These are phyloP conservation scores for Hyposoter didymator DNA, from an alignment of 2,888 invertebrate species.

Conservation along the genomic window DNA sequence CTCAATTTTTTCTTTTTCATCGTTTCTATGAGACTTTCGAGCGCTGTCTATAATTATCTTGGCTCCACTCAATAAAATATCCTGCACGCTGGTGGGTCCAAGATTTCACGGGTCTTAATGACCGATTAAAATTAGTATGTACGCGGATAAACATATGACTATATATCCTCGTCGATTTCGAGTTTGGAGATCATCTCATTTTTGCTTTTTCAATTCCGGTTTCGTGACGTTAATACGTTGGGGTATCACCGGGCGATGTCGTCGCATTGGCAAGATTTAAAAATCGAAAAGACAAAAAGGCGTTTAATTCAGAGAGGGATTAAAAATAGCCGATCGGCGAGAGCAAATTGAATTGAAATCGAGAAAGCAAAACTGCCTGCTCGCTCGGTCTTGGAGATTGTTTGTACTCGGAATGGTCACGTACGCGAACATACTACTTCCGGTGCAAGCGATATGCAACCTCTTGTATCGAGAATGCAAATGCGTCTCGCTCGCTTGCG, in stretches of 20 bases:
- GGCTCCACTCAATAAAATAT: conserved; percentile 48
- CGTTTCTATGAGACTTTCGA: conserved; percentile 21
- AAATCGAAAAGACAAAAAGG: conserved; percentile 25
- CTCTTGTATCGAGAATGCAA: conserved; percentile 77
- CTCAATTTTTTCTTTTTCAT: neutral
- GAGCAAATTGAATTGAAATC: neutral
- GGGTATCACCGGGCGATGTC: neutral
- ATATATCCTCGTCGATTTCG: neutral
- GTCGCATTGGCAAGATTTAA: neutral
- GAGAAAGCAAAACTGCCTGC: neutral
- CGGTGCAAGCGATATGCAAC: conserved; percentile 74
- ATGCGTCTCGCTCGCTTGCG: conserved; percentile 74
- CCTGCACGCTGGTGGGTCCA: conserved; percentile 31
- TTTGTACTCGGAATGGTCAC: conserved; percentile 79
- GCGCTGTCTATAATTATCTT: conserved; percentile 47
- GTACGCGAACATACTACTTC: conserved; percentile 80
- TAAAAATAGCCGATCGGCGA: conserved; percentile 16
- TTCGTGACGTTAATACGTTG: neutral
- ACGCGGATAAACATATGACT: neutral
- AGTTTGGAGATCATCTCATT: neutral
- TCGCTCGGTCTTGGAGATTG: conserved; percentile 70
- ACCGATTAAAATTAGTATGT: conserved; percentile 58
- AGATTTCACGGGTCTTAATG: conserved; percentile 45
- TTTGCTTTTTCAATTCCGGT: conserved; percentile 21
- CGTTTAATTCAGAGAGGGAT: neutral